phyloP scores from a whole-genome alignment of 2,113 vertebrate species.

The Jaculus jaculus region DNA sequence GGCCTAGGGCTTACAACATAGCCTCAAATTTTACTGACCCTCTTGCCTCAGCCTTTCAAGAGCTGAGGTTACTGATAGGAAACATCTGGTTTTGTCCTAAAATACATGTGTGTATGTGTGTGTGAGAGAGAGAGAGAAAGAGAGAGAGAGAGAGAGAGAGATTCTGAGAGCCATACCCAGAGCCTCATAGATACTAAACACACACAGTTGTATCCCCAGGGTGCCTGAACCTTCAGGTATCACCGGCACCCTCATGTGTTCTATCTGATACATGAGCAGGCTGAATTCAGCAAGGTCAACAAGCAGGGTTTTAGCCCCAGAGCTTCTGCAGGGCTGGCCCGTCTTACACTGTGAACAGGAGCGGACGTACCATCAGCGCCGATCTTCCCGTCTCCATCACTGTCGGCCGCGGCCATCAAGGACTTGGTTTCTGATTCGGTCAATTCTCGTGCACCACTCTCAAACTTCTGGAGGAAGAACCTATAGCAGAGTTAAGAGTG shows the following conservation, averaged over 20 bases:
- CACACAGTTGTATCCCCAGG: not conserved
- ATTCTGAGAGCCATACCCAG: not conserved
- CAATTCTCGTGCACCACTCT: constrained; percentile 90
- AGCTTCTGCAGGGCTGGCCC: not conserved
- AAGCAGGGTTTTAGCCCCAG: not conserved
- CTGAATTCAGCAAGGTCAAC: not conserved
- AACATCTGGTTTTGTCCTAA: not conserved
- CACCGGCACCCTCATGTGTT: not conserved
- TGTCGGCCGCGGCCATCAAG: constrained; percentile 92
- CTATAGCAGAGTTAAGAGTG: constrained; percentile 78
- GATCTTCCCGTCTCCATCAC: constrained; percentile 94
- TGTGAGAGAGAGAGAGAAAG: too few species aligned
- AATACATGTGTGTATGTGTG: not conserved
- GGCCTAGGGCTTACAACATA: not conserved
- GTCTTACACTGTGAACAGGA: not conserved
- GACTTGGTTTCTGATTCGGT: constrained; percentile 91
- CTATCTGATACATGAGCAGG: not conserved
- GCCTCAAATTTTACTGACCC: not conserved
- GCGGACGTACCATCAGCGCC: constrained; percentile 90
- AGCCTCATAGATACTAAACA: not conserved
- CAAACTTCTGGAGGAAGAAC: constrained; percentile 95
- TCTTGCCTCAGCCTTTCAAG: not conserved
- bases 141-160: too few species aligned
- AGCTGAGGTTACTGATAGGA: not conserved
- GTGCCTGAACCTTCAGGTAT: not conserved